These are phyloP conservation scores for Caenorhabditis afra DNA, from an alignment of 2,888 invertebrate genomes.

Conservation along the genomic window DNA sequence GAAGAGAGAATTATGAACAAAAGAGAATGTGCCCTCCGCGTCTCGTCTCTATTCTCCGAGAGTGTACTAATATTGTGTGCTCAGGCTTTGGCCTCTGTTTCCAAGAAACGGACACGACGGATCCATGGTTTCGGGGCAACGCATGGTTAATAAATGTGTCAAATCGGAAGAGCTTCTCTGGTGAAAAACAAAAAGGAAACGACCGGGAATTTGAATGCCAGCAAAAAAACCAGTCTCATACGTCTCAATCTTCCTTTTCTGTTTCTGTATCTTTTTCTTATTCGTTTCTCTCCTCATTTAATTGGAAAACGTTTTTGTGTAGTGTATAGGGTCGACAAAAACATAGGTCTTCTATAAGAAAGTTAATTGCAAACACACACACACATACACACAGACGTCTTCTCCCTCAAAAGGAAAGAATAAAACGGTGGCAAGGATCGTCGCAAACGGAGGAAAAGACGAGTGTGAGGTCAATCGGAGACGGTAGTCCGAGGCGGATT, in stretches of 20 bases:
- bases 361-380: constrained; percentile 27
- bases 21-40: constrained; percentile 6
- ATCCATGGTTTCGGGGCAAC: neutral
- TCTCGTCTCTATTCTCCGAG: constrained; percentile 9
- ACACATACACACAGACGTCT: too few species aligned
- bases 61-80: constrained; percentile 18
- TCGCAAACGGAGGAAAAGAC: too few species aligned
- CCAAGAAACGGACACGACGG: too few species aligned
- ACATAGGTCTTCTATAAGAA: constrained; percentile 13
- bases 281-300: constrained; percentile 13
- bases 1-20: constrained; percentile 13
- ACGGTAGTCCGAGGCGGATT: constrained; percentile 6
- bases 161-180: neutral
- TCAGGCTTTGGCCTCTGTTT: neutral
- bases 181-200: neutral
- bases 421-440: constrained; percentile 10
- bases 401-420: too few species aligned
- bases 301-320: constrained; percentile 32
- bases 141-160: constrained; percentile 47
- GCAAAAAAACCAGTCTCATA: neutral
- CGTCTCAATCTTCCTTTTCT: neutral
- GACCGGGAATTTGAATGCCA: neutral
- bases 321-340: neutral
- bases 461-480: constrained; percentile 17
- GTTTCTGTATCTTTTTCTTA: neutral